A percentile compares a stretch with the other conserved stretches of the same genome.
Evolutionary conservation across 1,140 invertebrate genomes (phyloP).

Genomic region (Mycetomoellerius zeteki): DNA sequence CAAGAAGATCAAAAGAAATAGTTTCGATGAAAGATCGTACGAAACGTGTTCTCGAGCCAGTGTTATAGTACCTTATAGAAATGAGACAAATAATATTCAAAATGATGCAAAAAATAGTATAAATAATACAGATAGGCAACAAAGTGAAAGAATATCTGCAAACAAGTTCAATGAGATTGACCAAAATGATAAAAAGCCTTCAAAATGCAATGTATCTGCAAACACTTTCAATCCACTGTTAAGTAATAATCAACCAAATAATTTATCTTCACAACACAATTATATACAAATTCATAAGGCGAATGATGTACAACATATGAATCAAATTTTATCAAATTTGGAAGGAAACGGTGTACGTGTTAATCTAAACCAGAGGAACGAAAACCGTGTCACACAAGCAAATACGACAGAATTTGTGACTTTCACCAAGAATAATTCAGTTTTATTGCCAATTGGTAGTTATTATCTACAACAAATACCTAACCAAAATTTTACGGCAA

Average conservation of each 20-base stretch:
- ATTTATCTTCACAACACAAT: too few species aligned
- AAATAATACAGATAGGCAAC: neutral
- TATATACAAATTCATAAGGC: neutral
- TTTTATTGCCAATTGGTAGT: neutral
- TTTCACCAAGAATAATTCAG: too few species aligned
- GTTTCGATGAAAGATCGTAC: neutral
- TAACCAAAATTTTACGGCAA: neutral
- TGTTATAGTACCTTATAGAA: too few species aligned
- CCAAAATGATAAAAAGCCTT: too few species aligned
- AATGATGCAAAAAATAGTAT: neutral
- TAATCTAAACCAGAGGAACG: neutral
- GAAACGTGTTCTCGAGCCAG: neutral
- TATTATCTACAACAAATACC: neutral
- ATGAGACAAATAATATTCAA: neutral
- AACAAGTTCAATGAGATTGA: too few species aligned
- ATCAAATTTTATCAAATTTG: neutral
- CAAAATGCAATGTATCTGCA: too few species aligned
- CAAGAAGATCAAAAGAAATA: conserved; percentile 29
- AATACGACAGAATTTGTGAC: neutral
- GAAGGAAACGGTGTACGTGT: neutral
- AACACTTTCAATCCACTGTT: neutral
- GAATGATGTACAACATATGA: neutral
- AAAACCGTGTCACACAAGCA: neutral
- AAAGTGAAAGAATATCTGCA: too few species aligned
- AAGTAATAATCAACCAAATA: neutral